Conservation (phyloP, 1,140 invertebrate species). For the Zelostemma sp. region DNA sequence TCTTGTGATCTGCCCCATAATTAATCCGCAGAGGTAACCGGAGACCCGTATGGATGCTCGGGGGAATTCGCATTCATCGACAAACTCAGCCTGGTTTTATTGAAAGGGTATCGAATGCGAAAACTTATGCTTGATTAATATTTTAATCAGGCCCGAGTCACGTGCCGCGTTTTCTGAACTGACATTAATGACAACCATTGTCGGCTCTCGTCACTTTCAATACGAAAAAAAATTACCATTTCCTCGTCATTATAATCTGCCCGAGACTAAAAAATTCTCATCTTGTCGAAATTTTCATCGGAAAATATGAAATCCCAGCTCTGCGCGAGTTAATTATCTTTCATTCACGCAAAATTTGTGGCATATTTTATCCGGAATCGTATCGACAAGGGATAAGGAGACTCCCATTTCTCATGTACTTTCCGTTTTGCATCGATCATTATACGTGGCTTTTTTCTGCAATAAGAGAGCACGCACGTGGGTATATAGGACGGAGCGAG, state of each 20-base stretch:
- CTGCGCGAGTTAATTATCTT: background rate
- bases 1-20: constrained; percentile 70
- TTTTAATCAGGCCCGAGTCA: constrained; percentile 65
- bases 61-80: constrained; percentile 60
- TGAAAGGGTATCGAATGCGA: constrained; percentile 66
- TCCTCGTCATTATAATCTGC: no score
- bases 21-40: constrained; percentile 69
- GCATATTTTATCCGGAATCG: no score
- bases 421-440: constrained; percentile 18
- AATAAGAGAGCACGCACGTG: constrained; percentile 42
- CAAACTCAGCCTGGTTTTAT: constrained; percentile 59
- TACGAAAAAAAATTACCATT: background rate
- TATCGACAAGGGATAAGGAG: no score
- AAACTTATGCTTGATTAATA: constrained; percentile 61
- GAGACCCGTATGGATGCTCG: constrained; percentile 64
- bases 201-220: constrained; percentile 5
- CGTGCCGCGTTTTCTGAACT: constrained; percentile 52
- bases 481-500: constrained; percentile 10
- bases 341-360: background rate
- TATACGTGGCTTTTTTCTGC: constrained; percentile 30
- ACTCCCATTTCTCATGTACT: no score
- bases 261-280: no score
- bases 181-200: constrained; percentile 47
- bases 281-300: background rate
- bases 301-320: background rate